Evolutionary conservation across 2,113 vertebrate genomes (phyloP), one percentile per base, ranked within the genome.

Genomic region (Donacobius atricapilla): DNA sequence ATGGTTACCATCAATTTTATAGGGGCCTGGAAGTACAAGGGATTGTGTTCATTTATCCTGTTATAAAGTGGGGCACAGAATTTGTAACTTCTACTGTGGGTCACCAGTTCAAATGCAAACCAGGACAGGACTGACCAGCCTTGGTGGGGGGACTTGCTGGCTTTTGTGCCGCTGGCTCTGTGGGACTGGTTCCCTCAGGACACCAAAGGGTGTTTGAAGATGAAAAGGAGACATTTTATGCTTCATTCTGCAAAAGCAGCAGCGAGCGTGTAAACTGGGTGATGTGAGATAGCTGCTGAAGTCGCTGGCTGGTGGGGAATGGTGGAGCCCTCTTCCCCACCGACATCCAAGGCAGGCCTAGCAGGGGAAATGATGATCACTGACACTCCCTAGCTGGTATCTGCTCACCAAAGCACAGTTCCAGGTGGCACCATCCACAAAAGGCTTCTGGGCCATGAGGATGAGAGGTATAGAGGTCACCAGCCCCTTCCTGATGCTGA

Each of bases 1-100:
- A 61, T 86, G 91, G 78, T 87, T 83, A 83, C 70, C 75, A 70
- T 95, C 87, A 90, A 14, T 51, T 94, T 96, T 96, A 85, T n/a
- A 58, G 58, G 53, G 73, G 45, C 45, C 60, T 86, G 89, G 42
- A 85, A 89, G 35, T 2, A 0, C 45, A 30, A 61, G 53, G 9
- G 66, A 33, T 48, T 56, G 35, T 68, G 53, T 24, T 93, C 77
- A 65, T 78, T 87, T 82, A 57, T 77, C 54, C 47, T 19, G 11
- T 31, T 93, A 17, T 15, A 35, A 63, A 61, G 33, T 5, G 25
- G 27, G 81, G 24, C 68, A 69, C 19, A 39, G 66, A 47, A 50
- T 50, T 79, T 33, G 18, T 28, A 50, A 69, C 42, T 89, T 86
- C 40, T 66, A 6, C 63, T 75, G 28, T 9, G 42, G 63, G 83